Evolutionary conservation across 2,888 invertebrate species (phyloP).

Genomic region (Antheraea assamensis): DNA sequence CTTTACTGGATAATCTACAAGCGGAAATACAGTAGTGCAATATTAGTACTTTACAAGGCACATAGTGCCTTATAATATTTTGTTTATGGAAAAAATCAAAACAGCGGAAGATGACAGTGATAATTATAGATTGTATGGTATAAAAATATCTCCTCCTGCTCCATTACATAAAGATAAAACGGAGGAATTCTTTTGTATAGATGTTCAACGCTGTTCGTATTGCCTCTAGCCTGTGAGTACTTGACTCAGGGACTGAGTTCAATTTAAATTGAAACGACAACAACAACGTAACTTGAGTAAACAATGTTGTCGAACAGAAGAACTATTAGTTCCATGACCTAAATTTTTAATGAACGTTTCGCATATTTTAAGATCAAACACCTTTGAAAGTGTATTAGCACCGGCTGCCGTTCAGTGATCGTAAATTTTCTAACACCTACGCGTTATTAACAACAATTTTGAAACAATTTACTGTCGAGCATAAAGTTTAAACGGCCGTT

Average conservation of each 20-base stretch:
- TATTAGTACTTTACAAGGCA: no score
- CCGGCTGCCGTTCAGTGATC: slow-evolving; percentile 17
- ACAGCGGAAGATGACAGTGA: no score
- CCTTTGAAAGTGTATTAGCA: slow-evolving; percentile 22
- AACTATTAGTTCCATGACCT: slow-evolving; percentile 30
- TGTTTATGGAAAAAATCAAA: no score
- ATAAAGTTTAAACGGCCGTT: slow-evolving; percentile 48
- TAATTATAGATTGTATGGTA: no score
- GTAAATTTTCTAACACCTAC: slow-evolving; percentile 37
- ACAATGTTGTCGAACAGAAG: slow-evolving; percentile 22
- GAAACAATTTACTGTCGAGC: slow-evolving; percentile 47
- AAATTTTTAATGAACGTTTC: slow-evolving; percentile 32
- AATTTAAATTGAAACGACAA: slow-evolving; percentile 1
- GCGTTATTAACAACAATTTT: slow-evolving; percentile 37
- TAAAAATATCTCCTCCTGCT: no score
- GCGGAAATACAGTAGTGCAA: no score
- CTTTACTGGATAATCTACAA: no score
- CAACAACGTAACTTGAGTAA: slow-evolving; percentile 7
- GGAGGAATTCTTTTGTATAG: no score
- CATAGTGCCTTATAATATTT: no score
- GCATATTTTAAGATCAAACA: slow-evolving; percentile 24
- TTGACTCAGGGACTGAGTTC: neutral
- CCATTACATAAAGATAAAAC: no score
- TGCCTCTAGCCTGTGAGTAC: no score
- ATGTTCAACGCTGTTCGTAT: no score